phyloP scores from a whole-genome alignment of 2,797 vertebrate genomes.

The Lepilemur ruficaudatus region DNA sequence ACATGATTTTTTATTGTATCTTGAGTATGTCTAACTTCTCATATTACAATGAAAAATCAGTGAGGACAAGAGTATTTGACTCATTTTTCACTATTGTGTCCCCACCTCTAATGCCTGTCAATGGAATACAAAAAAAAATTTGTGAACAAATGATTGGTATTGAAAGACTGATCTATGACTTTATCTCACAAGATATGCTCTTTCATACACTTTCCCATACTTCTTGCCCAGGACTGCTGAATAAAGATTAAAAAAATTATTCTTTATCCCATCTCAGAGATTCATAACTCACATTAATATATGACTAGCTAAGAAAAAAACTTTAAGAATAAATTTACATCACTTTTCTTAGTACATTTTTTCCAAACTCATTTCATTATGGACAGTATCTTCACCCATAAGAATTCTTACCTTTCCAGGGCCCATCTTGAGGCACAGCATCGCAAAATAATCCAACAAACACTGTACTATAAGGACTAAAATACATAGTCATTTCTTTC shows the following conservation, averaged over 20 bases:
- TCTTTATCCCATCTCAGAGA: background rate
- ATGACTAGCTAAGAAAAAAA: background rate
- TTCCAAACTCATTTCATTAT: background rate
- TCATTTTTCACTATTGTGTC: background rate
- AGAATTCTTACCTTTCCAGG: background rate
- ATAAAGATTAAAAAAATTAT: background rate
- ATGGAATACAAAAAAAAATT: background rate
- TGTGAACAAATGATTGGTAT: background rate
- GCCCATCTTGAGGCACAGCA: background rate
- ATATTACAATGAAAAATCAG: background rate
- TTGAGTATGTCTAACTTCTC: background rate
- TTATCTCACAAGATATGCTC: background rate
- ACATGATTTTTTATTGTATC: background rate
- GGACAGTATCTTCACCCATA: background rate
- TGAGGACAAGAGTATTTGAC: background rate
- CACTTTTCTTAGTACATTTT: background rate
- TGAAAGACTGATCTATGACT: background rate
- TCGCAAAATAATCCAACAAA: background rate
- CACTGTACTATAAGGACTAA: background rate
- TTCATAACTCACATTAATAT: background rate
- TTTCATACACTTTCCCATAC: background rate
- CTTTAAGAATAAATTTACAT: no score
- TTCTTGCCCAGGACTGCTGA: background rate
- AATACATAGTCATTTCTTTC: background rate
- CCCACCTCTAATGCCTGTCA: background rate